Percentiles rank a stretch among this genome's conserved stretches.
Conservation (phyloP, 2,113 vertebrate species). For the Sula dactylatra region DNA sequence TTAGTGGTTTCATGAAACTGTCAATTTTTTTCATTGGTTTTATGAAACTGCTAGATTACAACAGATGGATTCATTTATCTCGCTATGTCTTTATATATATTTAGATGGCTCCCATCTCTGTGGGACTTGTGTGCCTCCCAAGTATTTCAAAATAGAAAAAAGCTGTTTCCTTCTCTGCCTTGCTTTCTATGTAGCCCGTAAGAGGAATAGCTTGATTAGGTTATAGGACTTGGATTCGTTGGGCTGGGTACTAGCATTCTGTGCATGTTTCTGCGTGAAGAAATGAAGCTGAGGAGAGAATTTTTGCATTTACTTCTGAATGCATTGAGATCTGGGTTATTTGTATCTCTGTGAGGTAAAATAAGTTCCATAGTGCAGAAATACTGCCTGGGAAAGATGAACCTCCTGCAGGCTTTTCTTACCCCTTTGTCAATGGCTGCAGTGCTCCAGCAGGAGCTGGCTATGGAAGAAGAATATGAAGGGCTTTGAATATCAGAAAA, state of each 20-base stretch:
- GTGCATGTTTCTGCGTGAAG: not conserved
- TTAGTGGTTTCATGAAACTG: not conserved
- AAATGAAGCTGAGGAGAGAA: not conserved
- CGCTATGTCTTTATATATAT: not conserved
- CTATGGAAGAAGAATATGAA: not conserved
- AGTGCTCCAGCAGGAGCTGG: not conserved
- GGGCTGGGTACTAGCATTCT: not conserved
- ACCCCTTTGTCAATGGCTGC: not conserved
- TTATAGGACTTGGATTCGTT: not conserved
- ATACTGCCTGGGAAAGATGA: not conserved
- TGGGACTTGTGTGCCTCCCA: not conserved
- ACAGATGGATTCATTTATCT: slow-evolving; percentile 36
- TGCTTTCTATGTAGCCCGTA: not conserved
- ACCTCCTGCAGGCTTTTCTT: not conserved
- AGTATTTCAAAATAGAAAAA: slow-evolving; percentile 41
- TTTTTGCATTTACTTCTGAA: not conserved
- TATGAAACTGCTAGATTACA: slow-evolving; percentile 5
- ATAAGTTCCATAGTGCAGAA: not conserved
- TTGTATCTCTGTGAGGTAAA: not conserved
- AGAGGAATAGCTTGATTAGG: not conserved
- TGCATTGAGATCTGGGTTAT: not conserved
- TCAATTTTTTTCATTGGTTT: not conserved
- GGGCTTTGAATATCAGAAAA: not conserved
- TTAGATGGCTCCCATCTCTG: slow-evolving; percentile 4
- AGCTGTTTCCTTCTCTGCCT: not conserved